A percentile compares a stretch with the other conserved stretches of the same genome.
Conservation (phyloP, 2,113 vertebrate genomes). For the Myodes glareolus region DNA sequence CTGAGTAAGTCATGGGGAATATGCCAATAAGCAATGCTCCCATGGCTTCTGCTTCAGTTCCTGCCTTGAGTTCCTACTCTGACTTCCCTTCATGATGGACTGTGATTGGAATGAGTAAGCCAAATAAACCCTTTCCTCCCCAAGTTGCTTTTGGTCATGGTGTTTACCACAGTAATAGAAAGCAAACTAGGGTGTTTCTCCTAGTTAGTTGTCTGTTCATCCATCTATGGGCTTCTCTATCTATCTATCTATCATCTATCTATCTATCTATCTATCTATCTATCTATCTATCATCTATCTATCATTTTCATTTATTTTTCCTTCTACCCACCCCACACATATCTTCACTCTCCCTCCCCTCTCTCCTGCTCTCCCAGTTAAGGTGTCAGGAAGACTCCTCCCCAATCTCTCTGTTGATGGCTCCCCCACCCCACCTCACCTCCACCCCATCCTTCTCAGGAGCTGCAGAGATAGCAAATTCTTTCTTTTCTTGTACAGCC, state of each 20-base stretch:
- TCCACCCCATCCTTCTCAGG: neutral
- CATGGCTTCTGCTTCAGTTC: neutral
- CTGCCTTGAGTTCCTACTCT: neutral
- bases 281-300: neutral
- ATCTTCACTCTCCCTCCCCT: neutral
- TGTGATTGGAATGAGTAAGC: neutral
- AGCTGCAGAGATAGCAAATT: neutral
- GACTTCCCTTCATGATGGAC: neutral
- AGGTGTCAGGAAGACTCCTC: neutral
- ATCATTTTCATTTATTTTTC: neutral
- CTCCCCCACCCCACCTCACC: neutral
- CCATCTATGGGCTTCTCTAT: neutral
- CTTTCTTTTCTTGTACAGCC: neutral
- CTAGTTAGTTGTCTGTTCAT: neutral
- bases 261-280: neutral
- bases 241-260: neutral
- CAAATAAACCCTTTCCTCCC: neutral
- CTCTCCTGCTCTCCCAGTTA: neutral
- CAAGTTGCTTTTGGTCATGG: neutral
- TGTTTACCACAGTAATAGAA: neutral
- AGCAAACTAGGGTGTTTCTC: neutral
- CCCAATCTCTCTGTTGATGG: neutral
- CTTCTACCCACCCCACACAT: neutral
- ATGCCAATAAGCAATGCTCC: neutral
- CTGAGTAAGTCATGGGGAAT: neutral